Evolutionary conservation across 2,888 invertebrate genomes (phyloP), one percentile per base, ranked within the genome.

Genomic region (Luperina nickerlii): DNA sequence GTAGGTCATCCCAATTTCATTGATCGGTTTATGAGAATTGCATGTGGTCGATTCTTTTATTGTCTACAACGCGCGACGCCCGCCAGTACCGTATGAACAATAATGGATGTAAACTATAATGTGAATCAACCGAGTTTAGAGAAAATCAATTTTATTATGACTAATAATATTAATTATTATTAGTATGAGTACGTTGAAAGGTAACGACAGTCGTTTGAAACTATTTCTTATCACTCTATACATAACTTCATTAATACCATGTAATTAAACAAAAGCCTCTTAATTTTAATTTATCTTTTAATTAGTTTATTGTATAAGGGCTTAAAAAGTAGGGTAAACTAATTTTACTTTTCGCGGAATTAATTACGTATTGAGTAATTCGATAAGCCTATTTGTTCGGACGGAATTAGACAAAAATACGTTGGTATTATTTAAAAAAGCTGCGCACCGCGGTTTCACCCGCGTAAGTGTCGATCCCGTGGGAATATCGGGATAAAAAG

Each of bases 321-420:
- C 48, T 69, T 74, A 48, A 42, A 57, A 81, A 45, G 15, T 51
- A 42, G 20, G 38, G 54, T 73, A 7, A 42, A 62, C 20, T n/a
- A 62, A 76, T 67, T 68, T 75, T 67, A 32, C 13, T 68, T 84
- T 71, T 54, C 24, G 13, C 48, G 18, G 42, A 69, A 82, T 78
- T 82, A 7, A 85, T 76, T 74, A 81, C 42, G 38, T 62, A 5
- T 45, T 32, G 24, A 60, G 63, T 78, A 75, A 84, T 66, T 66
- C 69, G 51, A 73, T 73, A 75, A 84, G 60, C 48, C 48, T 67
- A 63, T 71, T 80, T 74, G 51, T 76, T 38, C 38, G 24, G 57
- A 38, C 62, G 2, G 6, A 57, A 27, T 69, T 65, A 38, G 11
- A 32, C 77, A 13, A 45, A 65, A 63, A 69, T 38, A 63, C 20